phyloP scores from a whole-genome alignment of 2,888 invertebrate genomes.

The Tetanocera ferruginea region DNA sequence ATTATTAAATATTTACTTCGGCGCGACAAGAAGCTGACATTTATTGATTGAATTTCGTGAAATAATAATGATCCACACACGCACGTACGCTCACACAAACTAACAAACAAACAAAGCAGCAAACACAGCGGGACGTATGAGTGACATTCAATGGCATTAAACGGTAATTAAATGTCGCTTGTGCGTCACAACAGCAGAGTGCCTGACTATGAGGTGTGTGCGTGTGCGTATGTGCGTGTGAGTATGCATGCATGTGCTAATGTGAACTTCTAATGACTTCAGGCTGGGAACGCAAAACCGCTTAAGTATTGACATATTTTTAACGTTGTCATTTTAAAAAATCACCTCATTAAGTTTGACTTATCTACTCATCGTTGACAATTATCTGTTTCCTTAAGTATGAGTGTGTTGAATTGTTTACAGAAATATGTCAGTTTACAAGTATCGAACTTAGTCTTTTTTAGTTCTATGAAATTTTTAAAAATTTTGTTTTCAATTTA shows the following conservation, averaged over 20 bases:
- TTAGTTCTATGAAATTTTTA: too few species aligned
- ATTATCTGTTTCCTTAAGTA: too few species aligned
- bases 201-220: not conserved
- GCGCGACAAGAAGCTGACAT: not conserved
- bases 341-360: too few species aligned
- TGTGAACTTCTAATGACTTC: not conserved
- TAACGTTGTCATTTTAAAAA: too few species aligned
- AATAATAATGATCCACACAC: not conserved
- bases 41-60: not conserved
- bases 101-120: not conserved
- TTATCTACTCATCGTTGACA: too few species aligned
- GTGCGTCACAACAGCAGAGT: not conserved
- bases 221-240: not conserved
- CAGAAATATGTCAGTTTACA: too few species aligned
- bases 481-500: too few species aligned
- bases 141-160: not conserved
- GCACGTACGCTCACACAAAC: not conserved
- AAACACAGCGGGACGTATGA: not conserved
- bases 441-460: too few species aligned
- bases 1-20: not conserved
- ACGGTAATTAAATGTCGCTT: not conserved
- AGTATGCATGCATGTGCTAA: not conserved
- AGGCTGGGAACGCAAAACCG: too few species aligned
- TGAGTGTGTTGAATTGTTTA: too few species aligned
- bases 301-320: too few species aligned